Base-by-base conservation (phyloP, 1,140 invertebrate genomes). In the Tetramorium simillimum region DNA sequence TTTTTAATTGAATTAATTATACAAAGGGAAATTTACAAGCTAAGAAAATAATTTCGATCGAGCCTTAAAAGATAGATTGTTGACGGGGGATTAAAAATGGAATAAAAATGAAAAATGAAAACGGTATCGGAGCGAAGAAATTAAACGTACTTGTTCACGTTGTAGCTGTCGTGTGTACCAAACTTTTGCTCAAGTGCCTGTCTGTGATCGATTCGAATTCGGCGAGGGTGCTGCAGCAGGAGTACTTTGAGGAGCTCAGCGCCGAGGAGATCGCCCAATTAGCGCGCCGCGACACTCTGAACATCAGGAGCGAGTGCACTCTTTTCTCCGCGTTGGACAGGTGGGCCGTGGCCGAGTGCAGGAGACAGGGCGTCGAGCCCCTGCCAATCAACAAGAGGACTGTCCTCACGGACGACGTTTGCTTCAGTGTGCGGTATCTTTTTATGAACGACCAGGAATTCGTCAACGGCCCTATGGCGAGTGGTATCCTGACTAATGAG, bases 261-360 rank as follows among this genome's bases (percentile, higher is more conserved):
- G 95, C 95, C 40, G 95, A 95, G 24, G 96, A 96, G 70, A 92
- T 97, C 1, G 93, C 95, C 0, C 94, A 97, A 24, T 96, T 98
- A 51, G 95, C 97, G 0, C 95, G 94, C 65, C 94, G 97, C 2
- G 96, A 97, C 78, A 96, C 96, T 6, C 92, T 97, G 16, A 93
- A 95, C 58, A 93, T 97, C 1, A 90, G 93, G 0, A 95, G 94
- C 63, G 97, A 97, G 90, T 93, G 95, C 2, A 91, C 96, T 1
- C 91, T 97, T 4, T 96, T 96, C 56, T 92, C 94, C 16, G 97
- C 97, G 5, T 88, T 97, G 56, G 95, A 96, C 28, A 95, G 96
- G 76, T 98, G 97, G 97, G 96, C 96, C 9, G 96, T 96, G 28
- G 96, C 96, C 6, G 96, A 97, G 72, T 97, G 97, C 90, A 96